Evolutionary conservation across 2,113 vertebrate species (phyloP).

Genomic region (Myotis lucifugus): DNA sequence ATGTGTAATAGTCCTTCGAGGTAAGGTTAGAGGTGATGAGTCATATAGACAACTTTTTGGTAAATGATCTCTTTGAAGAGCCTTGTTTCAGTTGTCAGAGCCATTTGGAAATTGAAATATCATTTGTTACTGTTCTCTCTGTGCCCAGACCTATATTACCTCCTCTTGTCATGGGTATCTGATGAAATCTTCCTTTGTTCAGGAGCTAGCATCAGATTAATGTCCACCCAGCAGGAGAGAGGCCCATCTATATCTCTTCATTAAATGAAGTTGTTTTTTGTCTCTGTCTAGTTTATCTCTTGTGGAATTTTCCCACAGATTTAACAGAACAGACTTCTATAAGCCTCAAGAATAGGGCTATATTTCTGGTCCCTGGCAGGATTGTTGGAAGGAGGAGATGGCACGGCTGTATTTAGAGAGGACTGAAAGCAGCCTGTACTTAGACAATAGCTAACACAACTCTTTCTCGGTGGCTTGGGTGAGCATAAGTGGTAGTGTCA

Average conservation of each 20-base stretch:
- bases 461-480: neutral
- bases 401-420: neutral
- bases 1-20: neutral
- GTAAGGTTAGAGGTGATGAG: neutral
- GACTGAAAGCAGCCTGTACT: neutral
- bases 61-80: neutral
- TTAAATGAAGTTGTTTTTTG: neutral
- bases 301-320: neutral
- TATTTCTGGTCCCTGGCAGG: neutral
- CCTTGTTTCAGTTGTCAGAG: neutral
- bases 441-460: neutral
- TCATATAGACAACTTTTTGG: neutral
- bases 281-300: neutral
- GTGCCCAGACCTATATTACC: neutral
- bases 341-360: neutral
- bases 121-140: neutral
- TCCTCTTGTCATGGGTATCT: neutral
- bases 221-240: neutral
- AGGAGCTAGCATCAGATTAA: neutral
- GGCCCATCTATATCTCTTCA: neutral
- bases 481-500: neutral
- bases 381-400: neutral
- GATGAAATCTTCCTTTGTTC: neutral
- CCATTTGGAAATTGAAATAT: neutral
- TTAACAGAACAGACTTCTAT: neutral